Conservation (phyloP, 2,797 vertebrate genomes). For the Lepilemur ruficaudatus region DNA sequence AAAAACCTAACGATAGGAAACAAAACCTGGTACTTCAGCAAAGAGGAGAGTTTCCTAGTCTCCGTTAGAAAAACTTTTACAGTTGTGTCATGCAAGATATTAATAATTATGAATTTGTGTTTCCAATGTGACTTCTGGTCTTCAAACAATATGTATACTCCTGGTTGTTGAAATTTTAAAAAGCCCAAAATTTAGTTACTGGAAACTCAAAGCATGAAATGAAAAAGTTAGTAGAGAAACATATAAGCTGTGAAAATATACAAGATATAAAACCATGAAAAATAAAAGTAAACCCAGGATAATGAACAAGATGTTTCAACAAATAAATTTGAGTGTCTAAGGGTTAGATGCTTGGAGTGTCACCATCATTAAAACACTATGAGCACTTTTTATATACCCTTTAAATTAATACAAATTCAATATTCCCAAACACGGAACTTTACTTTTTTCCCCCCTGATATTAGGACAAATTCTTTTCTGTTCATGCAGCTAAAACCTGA, state of each 20-base stretch:
- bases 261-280: background rate
- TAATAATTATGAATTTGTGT: background rate
- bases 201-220: background rate
- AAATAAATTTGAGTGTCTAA: background rate
- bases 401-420: background rate
- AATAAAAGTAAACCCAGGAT: background rate
- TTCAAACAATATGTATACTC: background rate
- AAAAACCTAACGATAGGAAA: too few relatives aligned
- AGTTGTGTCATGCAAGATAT: background rate
- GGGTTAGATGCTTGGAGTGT: background rate
- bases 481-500: background rate
- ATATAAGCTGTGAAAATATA: background rate
- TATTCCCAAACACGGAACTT: conserved; percentile 26
- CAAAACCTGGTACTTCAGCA: background rate
- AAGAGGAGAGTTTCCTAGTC: background rate
- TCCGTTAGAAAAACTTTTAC: background rate
- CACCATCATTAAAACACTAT: background rate
- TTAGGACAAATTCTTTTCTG: background rate
- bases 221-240: background rate
- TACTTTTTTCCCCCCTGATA: background rate
- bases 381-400: background rate
- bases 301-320: background rate
- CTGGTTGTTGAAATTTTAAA: background rate
- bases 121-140: background rate
- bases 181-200: background rate